Conservation (phyloP, 1,140 invertebrate genomes). For the Microvelia longipes region DNA sequence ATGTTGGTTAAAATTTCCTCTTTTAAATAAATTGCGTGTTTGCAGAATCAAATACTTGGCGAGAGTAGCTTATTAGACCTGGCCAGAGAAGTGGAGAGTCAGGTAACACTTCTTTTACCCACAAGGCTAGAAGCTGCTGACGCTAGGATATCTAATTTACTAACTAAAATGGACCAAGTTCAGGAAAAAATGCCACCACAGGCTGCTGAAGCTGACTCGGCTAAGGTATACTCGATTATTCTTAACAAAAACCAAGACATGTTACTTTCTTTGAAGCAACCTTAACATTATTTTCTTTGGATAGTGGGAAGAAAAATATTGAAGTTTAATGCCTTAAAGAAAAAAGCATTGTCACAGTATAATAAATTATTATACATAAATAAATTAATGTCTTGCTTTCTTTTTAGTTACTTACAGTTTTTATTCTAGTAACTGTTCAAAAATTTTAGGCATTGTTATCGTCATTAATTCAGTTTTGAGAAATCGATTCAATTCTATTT, state of each 20-base stretch:
- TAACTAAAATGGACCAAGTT: constrained; percentile 59
- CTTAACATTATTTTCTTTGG: neutral
- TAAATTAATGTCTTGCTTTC: too few species aligned
- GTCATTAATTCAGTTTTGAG: too few species aligned
- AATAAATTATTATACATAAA: too few species aligned
- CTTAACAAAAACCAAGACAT: neutral
- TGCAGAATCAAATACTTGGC: neutral
- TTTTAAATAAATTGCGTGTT: too few species aligned
- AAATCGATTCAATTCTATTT: too few species aligned
- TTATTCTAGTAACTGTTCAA: too few species aligned
- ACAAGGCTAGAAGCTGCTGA: constrained; percentile 68
- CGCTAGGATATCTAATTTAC: constrained; percentile 50
- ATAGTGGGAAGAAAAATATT: too few species aligned
- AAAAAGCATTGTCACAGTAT: too few species aligned
- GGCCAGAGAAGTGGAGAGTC: constrained; percentile 42
- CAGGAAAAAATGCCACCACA: constrained; percentile 41
- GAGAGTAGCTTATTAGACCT: constrained; percentile 43
- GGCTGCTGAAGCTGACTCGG: constrained; percentile 44
- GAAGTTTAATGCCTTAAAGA: too few species aligned
- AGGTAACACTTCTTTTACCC: constrained; percentile 61
- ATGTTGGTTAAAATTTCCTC: too few species aligned
- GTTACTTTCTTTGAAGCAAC: neutral
- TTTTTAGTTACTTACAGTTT: too few species aligned
- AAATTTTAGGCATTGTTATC: too few species aligned
- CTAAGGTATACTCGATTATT: constrained; percentile 47